phyloP scores from a whole-genome alignment of 1,140 invertebrate genomes.

The Batillaria attramentaria region DNA sequence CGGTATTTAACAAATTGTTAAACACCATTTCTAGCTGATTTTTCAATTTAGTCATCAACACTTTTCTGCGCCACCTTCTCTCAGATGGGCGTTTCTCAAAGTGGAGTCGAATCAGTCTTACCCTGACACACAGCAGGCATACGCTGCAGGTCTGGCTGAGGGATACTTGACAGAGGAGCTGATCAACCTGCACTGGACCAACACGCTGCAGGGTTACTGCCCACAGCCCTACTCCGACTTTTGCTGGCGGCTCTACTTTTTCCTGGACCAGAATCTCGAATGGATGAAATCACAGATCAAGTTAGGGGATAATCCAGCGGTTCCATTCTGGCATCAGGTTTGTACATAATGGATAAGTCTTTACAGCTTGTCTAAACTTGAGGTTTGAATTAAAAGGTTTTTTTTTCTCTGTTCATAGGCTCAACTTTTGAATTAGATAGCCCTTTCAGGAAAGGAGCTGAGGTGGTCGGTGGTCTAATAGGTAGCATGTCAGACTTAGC shows the following conservation, averaged over 20 bases:
- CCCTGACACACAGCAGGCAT: constrained; percentile 82
- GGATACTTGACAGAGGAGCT: constrained; percentile 75
- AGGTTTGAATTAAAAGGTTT: not conserved
- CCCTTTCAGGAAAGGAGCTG: not conserved
- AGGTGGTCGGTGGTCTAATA: not conserved
- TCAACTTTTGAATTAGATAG: not conserved
- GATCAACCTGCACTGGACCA: constrained; percentile 79
- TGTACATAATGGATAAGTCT: constrained; percentile 30
- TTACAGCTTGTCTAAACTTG: not conserved
- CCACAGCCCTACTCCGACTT: constrained; percentile 75
- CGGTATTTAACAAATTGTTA: too few species aligned
- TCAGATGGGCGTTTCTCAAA: constrained; percentile 69
- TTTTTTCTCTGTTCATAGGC: not conserved
- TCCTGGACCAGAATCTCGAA: constrained; percentile 74
- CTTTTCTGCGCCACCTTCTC: too few species aligned
- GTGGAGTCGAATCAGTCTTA: constrained; percentile 56
- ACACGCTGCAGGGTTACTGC: constrained; percentile 79
- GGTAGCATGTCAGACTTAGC: too few species aligned
- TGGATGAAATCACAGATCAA: constrained; percentile 77
- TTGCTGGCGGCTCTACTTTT: constrained; percentile 80
- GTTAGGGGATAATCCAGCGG: constrained; percentile 33
- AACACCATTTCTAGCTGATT: too few species aligned
- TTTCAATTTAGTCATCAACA: too few species aligned
- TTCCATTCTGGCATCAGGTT: constrained; percentile 87
- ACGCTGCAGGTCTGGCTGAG: constrained; percentile 90